Evolutionary conservation across 2,113 vertebrate genomes (phyloP).

Genomic region (Sebastes fasciatus): DNA sequence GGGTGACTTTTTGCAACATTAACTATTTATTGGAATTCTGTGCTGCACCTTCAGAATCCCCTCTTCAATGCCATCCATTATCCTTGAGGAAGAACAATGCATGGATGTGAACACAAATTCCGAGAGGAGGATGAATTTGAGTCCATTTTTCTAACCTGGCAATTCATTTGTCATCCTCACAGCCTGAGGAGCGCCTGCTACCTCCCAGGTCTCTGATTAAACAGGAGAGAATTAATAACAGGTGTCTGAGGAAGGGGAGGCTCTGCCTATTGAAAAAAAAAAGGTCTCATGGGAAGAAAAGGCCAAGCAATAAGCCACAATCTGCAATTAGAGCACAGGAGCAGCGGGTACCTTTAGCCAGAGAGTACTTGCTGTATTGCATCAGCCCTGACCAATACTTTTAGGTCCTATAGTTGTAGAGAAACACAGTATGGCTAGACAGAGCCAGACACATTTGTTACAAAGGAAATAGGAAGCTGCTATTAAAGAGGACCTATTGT

Average conservation of each 20-base stretch:
- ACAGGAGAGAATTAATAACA: constrained; percentile 83
- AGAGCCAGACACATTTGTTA: neutral
- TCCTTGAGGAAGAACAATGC: constrained; percentile 73
- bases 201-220: constrained; percentile 79
- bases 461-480: neutral
- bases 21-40: constrained; percentile 78
- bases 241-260: constrained; percentile 65
- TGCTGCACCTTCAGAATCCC: constrained; percentile 47
- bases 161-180: constrained; percentile 81
- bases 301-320: constrained; percentile 55
- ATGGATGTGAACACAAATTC: constrained; percentile 76
- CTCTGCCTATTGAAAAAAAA: constrained; percentile 50
- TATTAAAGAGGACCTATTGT: no score
- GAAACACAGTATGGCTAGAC: neutral
- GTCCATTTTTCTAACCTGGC: constrained; percentile 72
- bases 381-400: constrained; percentile 46
- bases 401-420: constrained; percentile 13
- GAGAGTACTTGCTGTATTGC: constrained; percentile 67
- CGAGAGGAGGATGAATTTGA: constrained; percentile 70
- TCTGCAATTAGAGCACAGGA: constrained; percentile 66
- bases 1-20: constrained; percentile 64
- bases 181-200: constrained; percentile 61
- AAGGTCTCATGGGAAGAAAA: constrained; percentile 43
- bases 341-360: constrained; percentile 52
- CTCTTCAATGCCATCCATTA: constrained; percentile 73